These are phyloP conservation scores for Merodon equestris DNA, from an alignment of 2,888 invertebrate species.

Conservation along the genomic window DNA sequence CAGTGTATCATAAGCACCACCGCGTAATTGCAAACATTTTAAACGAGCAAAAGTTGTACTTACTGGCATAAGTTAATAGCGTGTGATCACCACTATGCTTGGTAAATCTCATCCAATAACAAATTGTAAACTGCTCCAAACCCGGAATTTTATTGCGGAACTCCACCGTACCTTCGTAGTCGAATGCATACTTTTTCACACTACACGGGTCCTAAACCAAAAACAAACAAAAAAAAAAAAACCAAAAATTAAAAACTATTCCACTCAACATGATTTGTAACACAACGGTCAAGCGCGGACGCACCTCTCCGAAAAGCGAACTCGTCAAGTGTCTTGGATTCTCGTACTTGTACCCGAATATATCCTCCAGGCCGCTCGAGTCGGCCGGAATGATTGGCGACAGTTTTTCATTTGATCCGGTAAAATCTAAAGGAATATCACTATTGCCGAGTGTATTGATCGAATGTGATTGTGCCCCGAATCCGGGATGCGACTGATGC, in stretches of 20 bases:
- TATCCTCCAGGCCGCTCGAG: conserved; percentile 55
- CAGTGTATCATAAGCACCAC: background rate
- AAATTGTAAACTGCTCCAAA: conserved; percentile 90
- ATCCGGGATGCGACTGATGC: conserved; percentile 77
- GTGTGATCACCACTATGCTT: conserved; percentile 92
- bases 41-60: conserved; percentile 73
- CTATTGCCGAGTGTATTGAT: conserved; percentile 69
- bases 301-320: conserved; percentile 69
- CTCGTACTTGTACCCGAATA: conserved; percentile 70
- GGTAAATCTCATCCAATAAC: conserved; percentile 90
- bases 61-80: conserved; percentile 89
- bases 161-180: conserved; percentile 85
- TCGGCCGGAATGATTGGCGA: conserved; percentile 36
- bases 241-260: no score
- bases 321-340: conserved; percentile 55
- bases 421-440: conserved; percentile 52
- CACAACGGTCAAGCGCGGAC: conserved; percentile 9
- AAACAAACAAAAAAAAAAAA: conserved; percentile 19
- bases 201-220: conserved; percentile 81
- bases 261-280: no score
- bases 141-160: conserved; percentile 87
- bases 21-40: background rate
- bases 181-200: conserved; percentile 85
- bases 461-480: conserved; percentile 70
- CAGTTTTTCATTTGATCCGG: conserved; percentile 38